Conservation (phyloP, 2,797 vertebrate genomes). For the Dipus sagitta region DNA sequence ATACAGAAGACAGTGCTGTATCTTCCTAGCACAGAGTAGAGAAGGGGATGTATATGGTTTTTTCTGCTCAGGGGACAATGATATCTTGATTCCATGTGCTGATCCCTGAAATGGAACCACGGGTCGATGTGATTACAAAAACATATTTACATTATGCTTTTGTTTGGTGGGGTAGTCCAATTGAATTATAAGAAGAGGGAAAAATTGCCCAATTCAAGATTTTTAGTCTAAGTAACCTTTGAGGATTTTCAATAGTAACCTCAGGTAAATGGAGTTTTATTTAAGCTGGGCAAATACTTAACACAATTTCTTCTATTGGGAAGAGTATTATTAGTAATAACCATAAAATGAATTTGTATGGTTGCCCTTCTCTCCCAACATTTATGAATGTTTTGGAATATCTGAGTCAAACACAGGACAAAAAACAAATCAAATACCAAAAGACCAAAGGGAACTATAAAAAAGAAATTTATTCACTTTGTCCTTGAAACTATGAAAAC, state of each 20-base stretch:
- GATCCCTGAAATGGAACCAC: neutral
- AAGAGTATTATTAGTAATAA: conserved; percentile 63
- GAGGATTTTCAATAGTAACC: neutral
- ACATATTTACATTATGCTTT: conserved; percentile 1
- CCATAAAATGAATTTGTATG: conserved; percentile 59
- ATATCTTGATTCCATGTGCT: conserved; percentile 57
- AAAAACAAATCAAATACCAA: conserved; percentile 77
- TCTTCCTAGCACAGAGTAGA: neutral
- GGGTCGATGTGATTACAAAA: conserved; percentile 53
- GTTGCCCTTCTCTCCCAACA: neutral
- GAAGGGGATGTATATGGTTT: neutral
- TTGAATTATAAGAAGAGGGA: conserved; percentile 46
- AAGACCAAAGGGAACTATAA: conserved; percentile 80
- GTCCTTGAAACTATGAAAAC: conserved; percentile 81
- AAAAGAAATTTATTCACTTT: conserved; percentile 78
- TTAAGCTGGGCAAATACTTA: conserved; percentile 54
- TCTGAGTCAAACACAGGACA: conserved; percentile 66
- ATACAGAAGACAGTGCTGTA: neutral
- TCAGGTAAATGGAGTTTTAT: conserved; percentile 17
- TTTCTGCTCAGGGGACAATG: conserved; percentile 11
- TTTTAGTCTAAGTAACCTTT: conserved; percentile 46
- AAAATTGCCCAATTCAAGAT: conserved; percentile 37
- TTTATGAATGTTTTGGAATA: conserved; percentile 68
- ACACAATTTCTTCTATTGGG: conserved; percentile 54
- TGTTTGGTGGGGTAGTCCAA: neutral